phyloP scores from a whole-genome alignment of 2,113 vertebrate genomes.

The Carassius carassius region DNA sequence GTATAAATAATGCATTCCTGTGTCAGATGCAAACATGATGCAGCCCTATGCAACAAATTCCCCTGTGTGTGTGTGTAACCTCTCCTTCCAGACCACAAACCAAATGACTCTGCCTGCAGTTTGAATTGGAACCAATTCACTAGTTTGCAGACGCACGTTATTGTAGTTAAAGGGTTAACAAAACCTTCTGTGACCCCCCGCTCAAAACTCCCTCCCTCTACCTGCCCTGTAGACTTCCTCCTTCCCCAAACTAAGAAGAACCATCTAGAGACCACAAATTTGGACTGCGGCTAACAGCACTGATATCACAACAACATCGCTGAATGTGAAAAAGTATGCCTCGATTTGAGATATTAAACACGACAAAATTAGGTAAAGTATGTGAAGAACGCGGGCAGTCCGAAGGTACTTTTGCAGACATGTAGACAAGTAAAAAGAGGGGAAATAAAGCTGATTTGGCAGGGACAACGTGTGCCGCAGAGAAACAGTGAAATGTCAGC shows the following conservation, averaged over 20 bases:
- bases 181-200: constrained; percentile 55
- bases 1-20: constrained; percentile 47
- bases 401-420: constrained; percentile 11
- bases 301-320: constrained; percentile 41
- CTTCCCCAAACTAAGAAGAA: constrained; percentile 45
- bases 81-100: constrained; percentile 47
- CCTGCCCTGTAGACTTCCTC: neutral
- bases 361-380: neutral
- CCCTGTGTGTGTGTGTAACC: neutral
- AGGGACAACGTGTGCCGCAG: constrained; percentile 52
- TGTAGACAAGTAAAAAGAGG: constrained; percentile 27
- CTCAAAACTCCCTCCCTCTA: constrained; percentile 4
- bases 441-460: constrained; percentile 50
- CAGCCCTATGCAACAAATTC: neutral
- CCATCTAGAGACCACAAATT: constrained; percentile 61
- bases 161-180: constrained; percentile 59
- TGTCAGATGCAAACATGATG: constrained; percentile 29
- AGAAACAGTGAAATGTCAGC: constrained; percentile 57
- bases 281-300: constrained; percentile 60
- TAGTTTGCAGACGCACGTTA: constrained; percentile 47
- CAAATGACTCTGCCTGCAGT: constrained; percentile 51
- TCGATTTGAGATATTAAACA: constrained; percentile 4
- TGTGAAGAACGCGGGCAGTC: neutral
- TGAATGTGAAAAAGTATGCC: neutral
- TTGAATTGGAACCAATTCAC: constrained; percentile 51